Conservation (phyloP, 2,113 vertebrate species). For the Alouatta palliata region DNA sequence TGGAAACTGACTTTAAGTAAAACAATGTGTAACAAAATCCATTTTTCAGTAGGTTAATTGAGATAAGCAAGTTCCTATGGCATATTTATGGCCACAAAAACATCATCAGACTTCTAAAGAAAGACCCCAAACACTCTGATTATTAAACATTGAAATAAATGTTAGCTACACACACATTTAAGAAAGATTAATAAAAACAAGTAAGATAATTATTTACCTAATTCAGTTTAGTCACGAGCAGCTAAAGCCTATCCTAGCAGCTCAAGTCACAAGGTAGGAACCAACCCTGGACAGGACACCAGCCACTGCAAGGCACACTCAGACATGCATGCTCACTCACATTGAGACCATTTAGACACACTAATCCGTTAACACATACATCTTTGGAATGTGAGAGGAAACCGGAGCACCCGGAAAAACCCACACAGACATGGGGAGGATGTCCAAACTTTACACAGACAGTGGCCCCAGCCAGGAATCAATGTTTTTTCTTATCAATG, state of each 20-base stretch:
- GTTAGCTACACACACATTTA: not conserved
- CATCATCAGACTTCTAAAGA: not conserved
- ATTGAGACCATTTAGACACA: not conserved
- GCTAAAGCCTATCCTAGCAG: not conserved
- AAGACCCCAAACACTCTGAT: not conserved
- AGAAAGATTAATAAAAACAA: not conserved
- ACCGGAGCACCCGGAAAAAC: not conserved
- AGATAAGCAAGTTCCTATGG: not conserved
- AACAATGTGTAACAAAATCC: not conserved
- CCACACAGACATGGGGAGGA: not conserved
- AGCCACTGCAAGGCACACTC: not conserved
- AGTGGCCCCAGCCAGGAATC: not conserved
- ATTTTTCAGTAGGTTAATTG: not conserved
- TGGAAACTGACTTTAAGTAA: not conserved
- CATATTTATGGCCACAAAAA: not conserved
- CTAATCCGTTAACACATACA: not conserved
- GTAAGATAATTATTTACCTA: not conserved
- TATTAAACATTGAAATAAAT: not conserved
- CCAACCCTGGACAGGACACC: not conserved
- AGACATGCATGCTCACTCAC: not conserved
- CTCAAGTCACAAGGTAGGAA: not conserved
- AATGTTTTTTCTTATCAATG: not conserved
- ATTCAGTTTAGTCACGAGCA: not conserved
- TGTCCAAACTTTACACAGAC: not conserved
- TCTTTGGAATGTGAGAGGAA: not conserved